Base-by-base conservation (phyloP, 1,140 invertebrate species). In the Lasioglossum baleicum region DNA sequence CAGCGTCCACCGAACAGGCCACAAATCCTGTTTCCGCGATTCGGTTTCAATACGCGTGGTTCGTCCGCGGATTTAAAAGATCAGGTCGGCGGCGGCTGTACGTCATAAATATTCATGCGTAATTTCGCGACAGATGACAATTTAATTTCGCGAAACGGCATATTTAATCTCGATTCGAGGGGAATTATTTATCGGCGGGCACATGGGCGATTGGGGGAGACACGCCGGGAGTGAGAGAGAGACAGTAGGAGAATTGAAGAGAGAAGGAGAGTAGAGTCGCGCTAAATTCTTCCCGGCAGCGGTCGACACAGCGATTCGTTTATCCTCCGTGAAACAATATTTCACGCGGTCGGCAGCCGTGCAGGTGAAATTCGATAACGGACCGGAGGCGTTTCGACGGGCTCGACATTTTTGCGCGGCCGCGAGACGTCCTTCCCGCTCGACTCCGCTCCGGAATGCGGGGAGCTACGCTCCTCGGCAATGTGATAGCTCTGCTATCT, bases 101-200 rank as follows among this genome's bases (percentile, higher is more conserved):
- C 31, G 31, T 2, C 68, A 71, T 71, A 31, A 71, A 71, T 78
- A 78, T 78, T 72, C 68, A 31, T 10, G 75, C 35, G 68, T 56
- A 70, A 78, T 72, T 78, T 53, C 68, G 31, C 44, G 56, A 63
- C 75, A 53, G 68, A 71, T 64, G 60, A 78, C 68, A 71, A 78
- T 78, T 78, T 53, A 72, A 78, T 72, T 53, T 78, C 31, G 42
- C 35, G 60, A 51, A n/a, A 42, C 75, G 60, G 60, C 44, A 72
- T 67, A 67, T 61, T 80, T 74, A 48, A 80, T 73, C 53, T 20
- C 17, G 15, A 67, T 51, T 67, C 51, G 61, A 35, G 11, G 5
- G 26, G 42, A 60, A 73, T 80, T 73, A 74, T 80, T 74, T 80
- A 80, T 61, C 68, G 67, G 2, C 6, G 7, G 3, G 22, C 26